phyloP scores from a whole-genome alignment of 2,888 invertebrate species.

The Ceratothoa steindachneri region DNA sequence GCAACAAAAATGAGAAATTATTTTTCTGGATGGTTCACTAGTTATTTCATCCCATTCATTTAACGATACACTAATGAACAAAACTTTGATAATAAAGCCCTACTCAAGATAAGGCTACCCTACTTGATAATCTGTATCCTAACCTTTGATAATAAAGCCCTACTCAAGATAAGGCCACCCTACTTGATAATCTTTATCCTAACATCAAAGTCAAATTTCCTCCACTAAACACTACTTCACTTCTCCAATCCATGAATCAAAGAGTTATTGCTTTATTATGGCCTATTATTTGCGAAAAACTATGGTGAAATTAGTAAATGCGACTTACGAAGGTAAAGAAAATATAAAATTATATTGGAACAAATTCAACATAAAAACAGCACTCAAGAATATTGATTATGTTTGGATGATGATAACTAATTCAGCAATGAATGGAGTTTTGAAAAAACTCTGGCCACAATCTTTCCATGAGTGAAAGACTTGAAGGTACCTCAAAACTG shows the following conservation, averaged over 20 bases:
- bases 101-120: constrained; percentile 47
- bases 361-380: constrained; percentile 41
- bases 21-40: constrained; percentile 49
- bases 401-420: constrained; percentile 27
- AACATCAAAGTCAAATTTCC: constrained; percentile 37
- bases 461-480: neutral
- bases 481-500: neutral
- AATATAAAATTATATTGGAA: constrained; percentile 34
- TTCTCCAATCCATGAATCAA: constrained; percentile 18
- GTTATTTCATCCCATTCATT: constrained; percentile 20
- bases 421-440: constrained; percentile 24
- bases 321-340: constrained; percentile 16
- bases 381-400: constrained; percentile 33
- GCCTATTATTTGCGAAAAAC: constrained; percentile 36
- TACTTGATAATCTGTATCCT: constrained; percentile 24
- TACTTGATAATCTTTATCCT: constrained; percentile 24
- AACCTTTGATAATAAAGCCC: too few relatives aligned
- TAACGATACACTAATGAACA: constrained; percentile 28
- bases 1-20: constrained; percentile 47
- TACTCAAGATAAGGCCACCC: constrained; percentile 47
- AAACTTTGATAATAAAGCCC: constrained; percentile 30
- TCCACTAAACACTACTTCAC: constrained; percentile 18
- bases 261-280: constrained; percentile 40
- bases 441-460: constrained; percentile 29
- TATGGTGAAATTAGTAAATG: constrained; percentile 23